Percentiles rank a stretch among this genome's conserved stretches.
phyloP scores from a whole-genome alignment of 2,113 vertebrate species.

The Enhydra lutris region DNA sequence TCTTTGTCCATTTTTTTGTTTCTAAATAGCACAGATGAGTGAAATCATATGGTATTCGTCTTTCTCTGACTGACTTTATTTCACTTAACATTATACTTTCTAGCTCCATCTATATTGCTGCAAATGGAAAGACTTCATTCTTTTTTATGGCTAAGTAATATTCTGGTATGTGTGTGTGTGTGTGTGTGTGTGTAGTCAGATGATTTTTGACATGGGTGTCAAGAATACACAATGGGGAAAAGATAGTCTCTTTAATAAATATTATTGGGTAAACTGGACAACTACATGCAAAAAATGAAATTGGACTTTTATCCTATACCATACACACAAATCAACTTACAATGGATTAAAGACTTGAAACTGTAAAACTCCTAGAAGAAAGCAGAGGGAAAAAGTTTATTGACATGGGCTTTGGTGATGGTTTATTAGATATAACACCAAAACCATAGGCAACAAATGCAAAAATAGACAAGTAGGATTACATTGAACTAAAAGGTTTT shows the following conservation, averaged over 20 bases:
- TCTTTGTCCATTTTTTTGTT: no score
- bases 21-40: no score
- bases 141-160: neutral
- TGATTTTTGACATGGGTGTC: neutral
- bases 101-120: neutral
- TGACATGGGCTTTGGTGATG: neutral
- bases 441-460: neutral
- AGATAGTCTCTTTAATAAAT: neutral
- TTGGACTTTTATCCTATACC: neutral
- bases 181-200: neutral
- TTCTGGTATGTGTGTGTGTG: neutral
- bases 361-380: neutral
- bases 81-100: neutral
- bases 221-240: neutral
- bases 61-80: neutral
- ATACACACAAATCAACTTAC: neutral
- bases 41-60: neutral
- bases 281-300: neutral
- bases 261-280: neutral
- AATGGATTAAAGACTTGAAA: neutral
- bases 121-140: neutral
- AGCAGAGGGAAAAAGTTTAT: neutral
- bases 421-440: neutral
- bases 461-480: neutral
- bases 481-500: neutral